Evolutionary conservation across 2,797 vertebrate species (phyloP), one percentile per base, ranked within the genome.

Genomic region (Molothrus ater): DNA sequence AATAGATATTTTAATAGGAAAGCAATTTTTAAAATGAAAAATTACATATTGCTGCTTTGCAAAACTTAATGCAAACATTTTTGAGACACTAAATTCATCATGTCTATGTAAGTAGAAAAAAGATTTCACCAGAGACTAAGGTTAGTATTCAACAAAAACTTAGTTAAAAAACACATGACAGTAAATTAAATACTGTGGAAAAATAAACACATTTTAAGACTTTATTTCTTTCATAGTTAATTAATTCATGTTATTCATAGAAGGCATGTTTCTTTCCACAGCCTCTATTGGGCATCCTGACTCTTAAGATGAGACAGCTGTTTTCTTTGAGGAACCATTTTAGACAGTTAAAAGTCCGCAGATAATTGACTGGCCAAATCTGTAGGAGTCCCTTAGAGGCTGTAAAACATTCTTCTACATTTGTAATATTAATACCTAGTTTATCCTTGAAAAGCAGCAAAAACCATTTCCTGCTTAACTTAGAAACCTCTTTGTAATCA

Each of bases 281-380:
- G 68, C 70, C 25, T 89, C 54, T 42, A 29, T 29, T 88, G 48
- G 36, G 40, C 28, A 63, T 86, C n/a, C 17, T 68, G 71, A 61
- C 12, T 81, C 13, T 83, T 72, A 88, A 95, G 76, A 90, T 3
- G 11, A 92, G 40, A 53, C 56, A 92, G 48, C 51, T 92, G 38
- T 60, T 91, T 95, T 81, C n/a, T 95, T 91, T 79, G 82, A 94
- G 69, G 56, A 92, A 56, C 29, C 63, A 20, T 66, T 95, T 93
- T 59, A 82, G 50, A 80, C 29, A 84, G 61, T 61, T 82, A 86
- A 96, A 84, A 93, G 40, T 57, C 75, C 80, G 38, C 43, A 95
- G 57, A 34, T 65, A 91, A 79, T 53, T 80, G 65, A 94, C 43
- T 81, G 51, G 80, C 70, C 71, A 93, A 47, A 45, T 78, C 29